A percentile compares a stretch with the other conserved stretches of the same genome.
phyloP scores from a whole-genome alignment of 2,888 invertebrate genomes.

The Torymus auratus region DNA sequence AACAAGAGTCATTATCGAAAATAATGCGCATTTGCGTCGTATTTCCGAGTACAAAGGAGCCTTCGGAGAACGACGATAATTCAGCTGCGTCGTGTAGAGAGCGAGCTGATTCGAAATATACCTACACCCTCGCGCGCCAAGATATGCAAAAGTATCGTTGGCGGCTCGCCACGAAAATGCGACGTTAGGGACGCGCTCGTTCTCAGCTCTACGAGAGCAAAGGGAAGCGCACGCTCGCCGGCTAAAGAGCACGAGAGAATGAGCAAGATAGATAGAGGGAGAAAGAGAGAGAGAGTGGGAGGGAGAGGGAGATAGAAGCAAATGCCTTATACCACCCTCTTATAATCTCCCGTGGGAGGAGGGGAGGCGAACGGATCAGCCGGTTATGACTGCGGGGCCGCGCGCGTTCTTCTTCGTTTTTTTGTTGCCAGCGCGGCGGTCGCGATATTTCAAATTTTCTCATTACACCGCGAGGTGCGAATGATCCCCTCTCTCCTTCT shows the following conservation, averaged over 20 bases:
- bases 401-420: conserved; percentile 60
- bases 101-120: conserved; percentile 52
- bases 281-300: conserved; percentile 15
- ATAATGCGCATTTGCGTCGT: conserved; percentile 35
- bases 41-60: conserved; percentile 47
- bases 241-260: conserved; percentile 19
- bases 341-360: conserved; percentile 67
- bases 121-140: conserved; percentile 52
- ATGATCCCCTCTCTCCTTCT: conserved; percentile 68
- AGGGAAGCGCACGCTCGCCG: conserved; percentile 14
- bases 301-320: conserved; percentile 48
- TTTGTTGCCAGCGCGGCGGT: conserved; percentile 61
- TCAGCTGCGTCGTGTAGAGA: conserved; percentile 35
- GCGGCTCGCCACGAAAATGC: conserved; percentile 63
- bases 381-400: conserved; percentile 71
- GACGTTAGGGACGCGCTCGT: conserved; percentile 55
- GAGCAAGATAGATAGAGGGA: conserved; percentile 19
- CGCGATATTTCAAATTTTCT: conserved; percentile 77
- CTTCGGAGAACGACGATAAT: conserved; percentile 54
- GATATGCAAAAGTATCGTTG: conserved; percentile 60
- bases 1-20: conserved; percentile 40
- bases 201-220: conserved; percentile 10
- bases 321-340: conserved; percentile 67
- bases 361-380: conserved; percentile 66
- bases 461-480: conserved; percentile 76